phyloP scores from a whole-genome alignment of 2,797 vertebrate genomes.

The Micromesistius poutassou region DNA sequence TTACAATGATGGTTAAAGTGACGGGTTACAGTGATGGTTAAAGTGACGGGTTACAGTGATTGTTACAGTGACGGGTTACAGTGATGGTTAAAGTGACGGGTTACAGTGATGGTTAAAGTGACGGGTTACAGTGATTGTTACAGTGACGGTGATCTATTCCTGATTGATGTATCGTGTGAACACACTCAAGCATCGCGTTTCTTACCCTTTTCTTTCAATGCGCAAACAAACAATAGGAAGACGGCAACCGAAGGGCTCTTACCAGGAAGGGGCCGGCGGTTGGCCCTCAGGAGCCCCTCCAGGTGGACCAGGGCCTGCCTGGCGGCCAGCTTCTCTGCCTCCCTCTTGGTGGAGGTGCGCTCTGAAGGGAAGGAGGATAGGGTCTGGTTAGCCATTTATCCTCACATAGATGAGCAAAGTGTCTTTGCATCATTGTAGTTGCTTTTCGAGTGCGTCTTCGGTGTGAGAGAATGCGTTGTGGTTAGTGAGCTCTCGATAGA shows the following conservation, averaged over 20 bases:
- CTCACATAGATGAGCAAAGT: neutral
- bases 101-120: no score
- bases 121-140: no score
- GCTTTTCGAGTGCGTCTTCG: neutral
- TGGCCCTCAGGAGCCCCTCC: neutral
- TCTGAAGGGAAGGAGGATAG: neutral
- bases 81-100: no score
- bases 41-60: no score
- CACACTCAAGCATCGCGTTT: neutral
- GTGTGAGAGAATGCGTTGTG: neutral
- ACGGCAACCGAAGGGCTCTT: neutral
- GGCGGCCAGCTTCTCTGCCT: neutral
- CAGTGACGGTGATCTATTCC: no score
- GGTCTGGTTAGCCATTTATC: neutral
- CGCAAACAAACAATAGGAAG: neutral
- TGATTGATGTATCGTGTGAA: no score
- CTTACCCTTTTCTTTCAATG: neutral
- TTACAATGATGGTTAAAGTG: no score
- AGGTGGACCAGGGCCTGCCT: neutral
- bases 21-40: no score
- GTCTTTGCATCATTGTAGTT: neutral
- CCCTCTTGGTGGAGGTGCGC: neutral
- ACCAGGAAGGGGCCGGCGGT: neutral
- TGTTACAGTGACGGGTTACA: no score
- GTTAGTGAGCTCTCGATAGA: neutral